Percentiles rank a stretch among this genome's conserved stretches.
Evolutionary conservation across 1,140 invertebrate genomes (phyloP).

Genomic region (Brachionus rubens): DNA sequence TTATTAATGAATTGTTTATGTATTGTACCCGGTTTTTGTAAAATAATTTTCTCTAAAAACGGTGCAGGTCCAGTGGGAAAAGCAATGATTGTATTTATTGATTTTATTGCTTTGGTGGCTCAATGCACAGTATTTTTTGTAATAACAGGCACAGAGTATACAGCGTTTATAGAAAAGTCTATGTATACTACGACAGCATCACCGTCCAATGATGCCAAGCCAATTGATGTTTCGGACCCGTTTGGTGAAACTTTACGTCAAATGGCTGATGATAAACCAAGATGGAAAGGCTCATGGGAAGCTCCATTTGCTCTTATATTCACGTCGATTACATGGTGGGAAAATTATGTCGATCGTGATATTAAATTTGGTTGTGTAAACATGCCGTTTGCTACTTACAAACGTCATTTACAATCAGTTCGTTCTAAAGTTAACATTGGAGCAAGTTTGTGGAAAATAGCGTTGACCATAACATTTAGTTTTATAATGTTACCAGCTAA

Average conservation of each 20-base stretch:
- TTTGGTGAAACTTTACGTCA: conserved; percentile 7
- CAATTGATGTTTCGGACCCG: conserved; percentile 21
- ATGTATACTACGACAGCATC: background rate
- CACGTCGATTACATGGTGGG: conserved; percentile 56
- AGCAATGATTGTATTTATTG: conserved; percentile 46
- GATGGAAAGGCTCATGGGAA: conserved; percentile 46
- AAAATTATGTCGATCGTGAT: conserved; percentile 56
- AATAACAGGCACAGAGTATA: conserved; percentile 45
- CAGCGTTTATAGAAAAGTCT: conserved; percentile 41
- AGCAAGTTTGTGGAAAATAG: conserved; percentile 55
- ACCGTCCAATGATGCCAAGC: background rate
- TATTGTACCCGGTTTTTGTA: conserved; percentile 53
- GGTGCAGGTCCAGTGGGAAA: conserved; percentile 49
- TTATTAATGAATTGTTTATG: conserved; percentile 53
- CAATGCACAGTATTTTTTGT: conserved; percentile 49
- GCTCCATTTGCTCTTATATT: conserved; percentile 52
- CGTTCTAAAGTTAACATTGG: conserved; percentile 53
- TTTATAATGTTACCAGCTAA: conserved; percentile 47
- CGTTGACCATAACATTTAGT: conserved; percentile 50
- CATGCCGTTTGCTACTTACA: conserved; percentile 49
- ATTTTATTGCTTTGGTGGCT: conserved; percentile 47
- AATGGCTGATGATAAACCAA: conserved; percentile 43
- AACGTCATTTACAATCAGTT: conserved; percentile 52
- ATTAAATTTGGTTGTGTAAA: conserved; percentile 52
- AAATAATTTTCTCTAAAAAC: conserved; percentile 51